Conservation (phyloP, 2,888 invertebrate genomes). For the Cyclophora albipunctata region DNA sequence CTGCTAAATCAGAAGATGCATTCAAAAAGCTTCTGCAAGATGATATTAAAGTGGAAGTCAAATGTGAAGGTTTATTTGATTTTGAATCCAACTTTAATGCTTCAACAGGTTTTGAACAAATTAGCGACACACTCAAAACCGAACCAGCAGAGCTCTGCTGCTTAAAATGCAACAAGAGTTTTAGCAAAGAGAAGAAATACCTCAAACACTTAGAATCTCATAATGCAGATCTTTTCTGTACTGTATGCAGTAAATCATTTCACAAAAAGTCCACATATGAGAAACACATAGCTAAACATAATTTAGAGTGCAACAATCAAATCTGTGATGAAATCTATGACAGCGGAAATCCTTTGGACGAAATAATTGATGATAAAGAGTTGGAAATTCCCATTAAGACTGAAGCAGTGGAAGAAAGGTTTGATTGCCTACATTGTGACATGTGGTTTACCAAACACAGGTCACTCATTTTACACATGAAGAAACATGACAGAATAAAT, state of each 20-base stretch:
- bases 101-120: too few relatives aligned
- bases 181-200: slow-evolving; percentile 57
- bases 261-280: slow-evolving; percentile 35
- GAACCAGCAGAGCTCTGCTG: slow-evolving; percentile 37
- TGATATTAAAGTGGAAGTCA: slow-evolving; percentile 33
- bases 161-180: slow-evolving; percentile 61
- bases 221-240: slow-evolving; percentile 32
- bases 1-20: slow-evolving; percentile 41
- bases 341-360: slow-evolving; percentile 21
- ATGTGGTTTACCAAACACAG: slow-evolving; percentile 43
- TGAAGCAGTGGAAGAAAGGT: slow-evolving; percentile 26
- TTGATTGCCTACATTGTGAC: slow-evolving; percentile 70
- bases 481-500: slow-evolving; percentile 41
- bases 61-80: slow-evolving; percentile 25
- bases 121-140: slow-evolving; percentile 8
- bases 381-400: slow-evolving; percentile 6
- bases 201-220: slow-evolving; percentile 64
- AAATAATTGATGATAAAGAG: slow-evolving; percentile 18
- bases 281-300: slow-evolving; percentile 49
- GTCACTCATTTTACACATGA: slow-evolving; percentile 53
- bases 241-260: slow-evolving; percentile 45
- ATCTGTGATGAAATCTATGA: slow-evolving; percentile 26
- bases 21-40: slow-evolving; percentile 36
- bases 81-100: slow-evolving; percentile 3
- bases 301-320: slow-evolving; percentile 20